Base-by-base conservation (phyloP, 2,888 invertebrate genomes). In the Pseudanteris insignis region DNA sequence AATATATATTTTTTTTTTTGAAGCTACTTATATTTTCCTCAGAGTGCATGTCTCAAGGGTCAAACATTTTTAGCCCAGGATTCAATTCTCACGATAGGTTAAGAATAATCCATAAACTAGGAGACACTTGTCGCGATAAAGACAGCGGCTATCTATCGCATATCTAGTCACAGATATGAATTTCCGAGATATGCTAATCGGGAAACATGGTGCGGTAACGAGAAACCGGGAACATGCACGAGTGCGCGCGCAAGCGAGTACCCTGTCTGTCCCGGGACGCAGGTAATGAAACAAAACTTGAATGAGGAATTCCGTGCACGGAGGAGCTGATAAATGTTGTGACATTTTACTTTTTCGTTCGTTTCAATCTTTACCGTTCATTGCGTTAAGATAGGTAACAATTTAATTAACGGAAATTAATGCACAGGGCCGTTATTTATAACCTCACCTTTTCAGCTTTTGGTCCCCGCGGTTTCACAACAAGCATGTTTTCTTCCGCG, bases 401-500 rank as follows among this genome's bases (percentile, higher is more conserved):
- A 59, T 59, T 59, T 59, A 51, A 59, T 59, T 57, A 55, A 36
- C 32, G 26, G 21, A 29, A 44, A 46, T 41, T 44, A 33, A 55
- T 38, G 48, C 40, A n/a, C 44, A 2, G 2, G 12, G 21, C 29
- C 24, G 15, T 33, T 40, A 40, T 58, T 51, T 28, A 46, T 33
- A 8, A 18, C 38, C 62, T 70, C 65, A 79, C 79, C 72, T 79
- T 80, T 69, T 76, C 77, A 64, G 73, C 69, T 57, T 79, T 77
- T 24, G 75, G 72, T 32, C 75, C 75, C 70, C 76, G 72, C 28
- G 77, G 74, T 63, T 73, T 75, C 37, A 78, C 73, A 32, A 75
- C 76, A 51, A 79, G 71, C 53, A 79, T 68, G 54, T 80, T 79
- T 63, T 80, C 78, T 71, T 80, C 79, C 55, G 77, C 79, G 60